Conservation (phyloP, 2,797 vertebrate genomes). For the Antrozous pallidus region DNA sequence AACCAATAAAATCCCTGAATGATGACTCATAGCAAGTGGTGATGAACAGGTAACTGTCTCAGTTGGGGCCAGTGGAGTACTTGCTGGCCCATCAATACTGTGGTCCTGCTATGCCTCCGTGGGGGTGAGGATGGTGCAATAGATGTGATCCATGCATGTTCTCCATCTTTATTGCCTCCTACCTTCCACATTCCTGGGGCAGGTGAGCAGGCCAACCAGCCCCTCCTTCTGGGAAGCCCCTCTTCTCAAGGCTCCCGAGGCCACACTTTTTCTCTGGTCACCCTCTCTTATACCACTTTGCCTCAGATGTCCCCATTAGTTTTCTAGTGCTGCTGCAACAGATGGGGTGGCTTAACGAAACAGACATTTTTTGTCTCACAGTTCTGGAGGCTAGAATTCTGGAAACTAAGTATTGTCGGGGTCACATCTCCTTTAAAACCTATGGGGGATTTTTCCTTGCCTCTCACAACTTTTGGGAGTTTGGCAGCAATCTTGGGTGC, state of each 20-base stretch:
- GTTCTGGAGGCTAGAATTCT: background rate
- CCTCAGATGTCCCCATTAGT: background rate
- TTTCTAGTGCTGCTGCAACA: background rate
- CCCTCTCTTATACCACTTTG: background rate
- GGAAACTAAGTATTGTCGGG: background rate
- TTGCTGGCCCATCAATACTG: background rate
- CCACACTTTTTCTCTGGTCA: background rate
- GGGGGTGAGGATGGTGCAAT: too few relatives aligned
- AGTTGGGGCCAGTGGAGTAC: fast-evolving
- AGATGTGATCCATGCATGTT: background rate
- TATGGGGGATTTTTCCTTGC: background rate
- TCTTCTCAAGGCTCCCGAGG: background rate
- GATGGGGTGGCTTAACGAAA: background rate
- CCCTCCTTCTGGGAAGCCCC: background rate
- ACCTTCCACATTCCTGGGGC: background rate
- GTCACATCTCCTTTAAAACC: background rate
- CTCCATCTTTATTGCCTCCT: too few relatives aligned
- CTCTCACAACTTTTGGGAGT: background rate
- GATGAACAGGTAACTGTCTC: background rate
- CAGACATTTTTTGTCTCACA: background rate
- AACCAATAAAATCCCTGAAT: background rate
- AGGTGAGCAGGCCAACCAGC: background rate
- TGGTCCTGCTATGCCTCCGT: background rate
- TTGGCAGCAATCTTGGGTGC: background rate
- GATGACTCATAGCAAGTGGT: background rate